Percentiles rank a stretch among this genome's conserved stretches.
phyloP scores from a whole-genome alignment of 2,888 invertebrate genomes.

The Polyploca ridens region DNA sequence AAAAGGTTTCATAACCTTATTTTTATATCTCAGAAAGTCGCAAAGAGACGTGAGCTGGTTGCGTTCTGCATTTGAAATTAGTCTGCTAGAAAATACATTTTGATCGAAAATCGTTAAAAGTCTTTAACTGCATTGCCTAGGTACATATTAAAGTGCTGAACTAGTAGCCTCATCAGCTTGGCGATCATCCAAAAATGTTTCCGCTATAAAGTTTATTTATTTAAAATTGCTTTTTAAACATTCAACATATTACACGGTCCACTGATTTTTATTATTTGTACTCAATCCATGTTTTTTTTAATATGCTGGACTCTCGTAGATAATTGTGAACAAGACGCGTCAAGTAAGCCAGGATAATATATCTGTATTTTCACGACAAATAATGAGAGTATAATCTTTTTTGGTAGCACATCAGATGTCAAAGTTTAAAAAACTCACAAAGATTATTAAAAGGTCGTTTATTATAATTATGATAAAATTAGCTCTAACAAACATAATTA shows the following conservation, averaged over 20 bases:
- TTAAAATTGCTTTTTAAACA: conserved; percentile 12
- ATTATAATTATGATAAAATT: neutral
- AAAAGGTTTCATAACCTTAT: neutral
- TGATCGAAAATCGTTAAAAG: conserved; percentile 21
- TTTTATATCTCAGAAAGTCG: neutral
- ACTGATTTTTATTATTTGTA: conserved; percentile 2
- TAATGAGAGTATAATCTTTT: too few relatives aligned
- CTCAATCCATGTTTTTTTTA: neutral
- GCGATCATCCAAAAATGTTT: conserved; percentile 28
- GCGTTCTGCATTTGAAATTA: neutral
- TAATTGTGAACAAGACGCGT: too few relatives aligned
- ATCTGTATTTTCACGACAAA: too few relatives aligned
- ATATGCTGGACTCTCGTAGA: too few relatives aligned
- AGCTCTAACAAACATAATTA: neutral
- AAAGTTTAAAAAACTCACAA: too few relatives aligned
- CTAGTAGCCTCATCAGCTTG: conserved; percentile 31
- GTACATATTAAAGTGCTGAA: conserved; percentile 14
- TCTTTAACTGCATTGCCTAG: conserved; percentile 33
- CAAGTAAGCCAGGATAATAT: too few relatives aligned
- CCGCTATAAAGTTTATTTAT: conserved; percentile 5
- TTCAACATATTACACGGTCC: conserved; percentile 4
- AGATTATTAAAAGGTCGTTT: too few relatives aligned
- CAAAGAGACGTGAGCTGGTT: neutral
- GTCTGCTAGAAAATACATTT: conserved; percentile 1
- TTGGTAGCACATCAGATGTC: too few relatives aligned